Percentiles rank a stretch among this genome's conserved stretches.
Conservation (phyloP, 2,113 vertebrate genomes). For the Corythaeola cristata region DNA sequence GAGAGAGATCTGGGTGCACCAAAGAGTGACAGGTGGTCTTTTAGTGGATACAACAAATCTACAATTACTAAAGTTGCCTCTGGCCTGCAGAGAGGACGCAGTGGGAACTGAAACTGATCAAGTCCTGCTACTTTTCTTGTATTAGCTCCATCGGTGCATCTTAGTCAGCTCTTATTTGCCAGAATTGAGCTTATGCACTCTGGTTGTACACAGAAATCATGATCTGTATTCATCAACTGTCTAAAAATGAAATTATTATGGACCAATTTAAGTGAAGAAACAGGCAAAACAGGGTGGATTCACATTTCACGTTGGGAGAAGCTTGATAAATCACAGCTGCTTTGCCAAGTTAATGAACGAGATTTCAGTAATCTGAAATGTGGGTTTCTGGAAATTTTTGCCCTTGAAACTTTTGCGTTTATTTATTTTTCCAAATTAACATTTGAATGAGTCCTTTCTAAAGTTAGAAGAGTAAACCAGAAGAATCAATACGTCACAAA, state of each 20-base stretch:
- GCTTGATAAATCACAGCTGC: neutral
- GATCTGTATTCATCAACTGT: neutral
- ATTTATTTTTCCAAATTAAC: slow-evolving; percentile 43
- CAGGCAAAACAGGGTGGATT: neutral
- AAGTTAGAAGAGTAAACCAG: slow-evolving; percentile 7
- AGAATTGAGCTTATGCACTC: neutral
- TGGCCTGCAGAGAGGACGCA: neutral
- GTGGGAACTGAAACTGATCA: neutral
- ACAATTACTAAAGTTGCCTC: neutral
- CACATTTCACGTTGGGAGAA: neutral
- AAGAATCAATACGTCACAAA: slow-evolving; percentile 3
- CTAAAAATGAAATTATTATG: neutral
- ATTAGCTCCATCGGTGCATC: neutral
- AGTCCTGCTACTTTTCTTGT: neutral
- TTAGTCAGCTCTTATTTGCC: neutral
- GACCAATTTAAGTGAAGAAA: neutral
- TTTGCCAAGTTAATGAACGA: neutral
- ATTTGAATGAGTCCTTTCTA: neutral
- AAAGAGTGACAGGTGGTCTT: neutral
- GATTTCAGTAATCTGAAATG: neutral
- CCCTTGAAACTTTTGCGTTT: slow-evolving; percentile 36
- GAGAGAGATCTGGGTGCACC: neutral
- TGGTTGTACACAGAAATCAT: neutral
- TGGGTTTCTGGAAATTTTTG: neutral
- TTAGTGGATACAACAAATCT: neutral